Base-by-base conservation (phyloP, 2,888 invertebrate genomes). In the Tetheella fluctuosa region DNA sequence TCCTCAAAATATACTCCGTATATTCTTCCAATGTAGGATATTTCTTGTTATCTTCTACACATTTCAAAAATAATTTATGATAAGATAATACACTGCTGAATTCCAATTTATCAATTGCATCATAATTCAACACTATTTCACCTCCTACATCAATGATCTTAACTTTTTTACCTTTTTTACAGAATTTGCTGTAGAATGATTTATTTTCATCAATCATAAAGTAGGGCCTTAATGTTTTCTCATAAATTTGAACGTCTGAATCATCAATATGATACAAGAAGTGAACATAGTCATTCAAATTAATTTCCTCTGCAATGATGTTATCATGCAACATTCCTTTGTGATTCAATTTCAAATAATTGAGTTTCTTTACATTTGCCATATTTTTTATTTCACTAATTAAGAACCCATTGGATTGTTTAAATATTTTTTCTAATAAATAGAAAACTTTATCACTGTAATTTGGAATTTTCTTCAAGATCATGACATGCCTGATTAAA, bases 301-400 rank as follows among this genome's bases (percentile, higher is more conserved):
- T 37, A 37, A 81, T 73, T 62, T 65, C 64, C 17, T 71, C 75
- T 0, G 69, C 42, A 12, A 72, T 8, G 8, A 71, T 53, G 23
- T 71, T 57, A 23, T 77, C 77, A 5, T 48, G 23, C 57, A 80
- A 64, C 62, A 77, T 71, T 6, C 56, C 62, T 58, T 76, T 78
- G 61, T 80, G 80, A 62, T 77, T 54, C 1, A 75, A 61, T 60
- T 75, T 79, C 0, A 81, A 62, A 37, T 80, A 82, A 65, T 82
- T 81, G 0, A 83, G 74, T 61, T 68, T 77, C 28, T 75, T 59
- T 20, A 83, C 23, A 69, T 80, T 77, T 23, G 3, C 56, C 5
- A 69, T 74, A 0, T 76, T 70, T 62, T 73, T 67, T 58, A 83
- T 78, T 72, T 79, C 76, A 68, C 69, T 59, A 0, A 79, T 56